phyloP scores from a whole-genome alignment of 2,113 vertebrate species.

The Oreotrochilus melanogaster region DNA sequence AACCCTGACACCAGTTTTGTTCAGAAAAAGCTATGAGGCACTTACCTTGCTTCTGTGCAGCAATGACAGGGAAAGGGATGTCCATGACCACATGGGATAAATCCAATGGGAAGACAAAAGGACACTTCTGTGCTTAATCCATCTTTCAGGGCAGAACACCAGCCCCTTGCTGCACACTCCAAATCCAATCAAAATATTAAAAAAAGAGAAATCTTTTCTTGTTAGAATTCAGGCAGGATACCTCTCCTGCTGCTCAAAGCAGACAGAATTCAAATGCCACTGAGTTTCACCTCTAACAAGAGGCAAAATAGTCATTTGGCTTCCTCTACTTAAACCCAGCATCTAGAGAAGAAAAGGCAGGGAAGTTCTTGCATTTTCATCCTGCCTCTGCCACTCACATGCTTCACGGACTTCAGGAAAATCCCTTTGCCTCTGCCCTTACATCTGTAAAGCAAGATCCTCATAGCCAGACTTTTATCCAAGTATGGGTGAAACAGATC shows the following conservation, averaged over 20 bases:
- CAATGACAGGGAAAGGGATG: fast-evolving
- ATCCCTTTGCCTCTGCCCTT: neutral
- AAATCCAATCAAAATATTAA: neutral
- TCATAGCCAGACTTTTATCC: neutral
- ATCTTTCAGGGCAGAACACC: neutral
- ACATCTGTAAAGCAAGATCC: neutral
- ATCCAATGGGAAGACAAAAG: fast-evolving
- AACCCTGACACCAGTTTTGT: neutral
- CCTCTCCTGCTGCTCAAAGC: neutral
- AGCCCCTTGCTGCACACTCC: neutral
- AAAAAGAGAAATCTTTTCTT: neutral
- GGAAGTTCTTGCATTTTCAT: neutral
- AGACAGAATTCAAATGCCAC: neutral
- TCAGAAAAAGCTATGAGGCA: neutral
- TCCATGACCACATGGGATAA: fast-evolving
- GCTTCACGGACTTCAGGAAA: neutral
- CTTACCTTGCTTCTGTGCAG: neutral
- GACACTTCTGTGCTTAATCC: neutral
- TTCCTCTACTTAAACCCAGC: neutral
- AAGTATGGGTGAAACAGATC: neutral
- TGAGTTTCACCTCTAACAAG: neutral
- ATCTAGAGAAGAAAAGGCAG: neutral
- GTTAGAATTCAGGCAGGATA: neutral
- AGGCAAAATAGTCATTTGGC: neutral
- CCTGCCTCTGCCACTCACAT: neutral